Evolutionary conservation across 1,140 invertebrate genomes (phyloP).

Genomic region (Orussus abietinus): DNA sequence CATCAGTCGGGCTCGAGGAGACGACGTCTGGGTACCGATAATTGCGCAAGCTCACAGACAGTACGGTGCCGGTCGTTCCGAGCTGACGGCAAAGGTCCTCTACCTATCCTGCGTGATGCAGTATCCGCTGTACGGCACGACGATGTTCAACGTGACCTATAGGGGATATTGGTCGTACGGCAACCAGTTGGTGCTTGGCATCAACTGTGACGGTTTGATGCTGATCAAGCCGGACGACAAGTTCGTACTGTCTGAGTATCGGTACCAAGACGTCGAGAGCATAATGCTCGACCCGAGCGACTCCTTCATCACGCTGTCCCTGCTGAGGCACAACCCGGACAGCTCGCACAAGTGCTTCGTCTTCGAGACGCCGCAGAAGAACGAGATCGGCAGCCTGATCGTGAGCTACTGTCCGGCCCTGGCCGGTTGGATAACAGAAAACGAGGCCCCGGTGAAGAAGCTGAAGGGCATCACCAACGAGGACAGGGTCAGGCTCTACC

Average conservation of each 20-base stretch:
- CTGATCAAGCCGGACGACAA: constrained; percentile 87
- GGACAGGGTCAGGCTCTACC: constrained; percentile 75
- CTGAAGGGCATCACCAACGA: constrained; percentile 74
- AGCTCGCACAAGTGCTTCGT: constrained; percentile 85
- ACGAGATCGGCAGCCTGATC: constrained; percentile 88
- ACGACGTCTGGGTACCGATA: constrained; percentile 82
- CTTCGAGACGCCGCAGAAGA: constrained; percentile 85
- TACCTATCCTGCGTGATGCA: constrained; percentile 97
- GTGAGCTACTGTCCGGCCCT: constrained; percentile 85
- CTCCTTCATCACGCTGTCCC: constrained; percentile 82
- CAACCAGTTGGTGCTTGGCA: constrained; percentile 67
- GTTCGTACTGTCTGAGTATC: constrained; percentile 83
- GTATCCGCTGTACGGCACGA: constrained; percentile 92
- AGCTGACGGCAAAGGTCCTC: constrained; percentile 87
- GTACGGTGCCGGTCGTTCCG: constrained; percentile 86
- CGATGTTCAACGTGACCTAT: constrained; percentile 88
- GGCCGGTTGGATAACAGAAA: constrained; percentile 82
- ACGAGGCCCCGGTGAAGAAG: constrained; percentile 65
- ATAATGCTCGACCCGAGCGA: constrained; percentile 88
- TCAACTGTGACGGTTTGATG: constrained; percentile 88
- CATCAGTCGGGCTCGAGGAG: constrained; percentile 68
- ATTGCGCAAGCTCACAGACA: constrained; percentile 82
- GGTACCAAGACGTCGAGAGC: constrained; percentile 84
- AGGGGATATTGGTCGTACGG: constrained; percentile 90
- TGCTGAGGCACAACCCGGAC: constrained; percentile 61